Evolutionary conservation across 1,140 invertebrate species (phyloP), one percentile per base, ranked within the genome.

Genomic region (Musca vetustissima): DNA sequence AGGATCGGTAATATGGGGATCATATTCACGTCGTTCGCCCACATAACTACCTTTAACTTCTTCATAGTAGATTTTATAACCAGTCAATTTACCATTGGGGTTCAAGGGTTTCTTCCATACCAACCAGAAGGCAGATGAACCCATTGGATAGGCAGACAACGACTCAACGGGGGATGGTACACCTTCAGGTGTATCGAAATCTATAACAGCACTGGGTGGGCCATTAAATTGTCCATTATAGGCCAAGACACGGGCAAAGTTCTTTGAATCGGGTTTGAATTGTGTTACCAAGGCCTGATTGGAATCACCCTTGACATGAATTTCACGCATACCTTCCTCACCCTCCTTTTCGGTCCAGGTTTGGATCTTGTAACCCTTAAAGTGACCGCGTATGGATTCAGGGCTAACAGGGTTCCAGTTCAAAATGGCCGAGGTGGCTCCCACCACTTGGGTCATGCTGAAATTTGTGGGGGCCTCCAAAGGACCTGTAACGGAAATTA

Each of bases 341-440:
- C 90, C 89, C 53, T 92, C 92, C 49, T 85, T 85, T n/a, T 94
- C 92, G 4, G 91, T 94, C 96, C 96, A 98, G 1, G 93, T 96
- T 83, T 96, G 92, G 66, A 98, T 94, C 83, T 97, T 97, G 82
- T 98, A 98, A 13, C 96, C 96, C 75, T 91, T 92, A 81, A 98
- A 95, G 81, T 97, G 92, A n/a, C 96, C 96, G 22, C 89, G 85
- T 0, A 97, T 88, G 0, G 91, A 90, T 55, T 93, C 89, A 0
- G 87, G 79, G 1, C 89, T 78, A 0, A 97, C 94, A 0, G 91
- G 88, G 82, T 89, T 88, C 95, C 95, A 97, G 64, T 88, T 89
- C n/a, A 97, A 84, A 17, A 91, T 76, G 0, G 94, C 95, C 6
- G 87, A 89, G 50, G 90, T 94, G 15, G 90, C 89, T 15, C 89